A percentile compares a stretch with the other conserved stretches of the same genome.
These are phyloP conservation scores for Agrotis segetum DNA, from an alignment of 2,888 invertebrate genomes.

Conservation along the genomic window DNA sequence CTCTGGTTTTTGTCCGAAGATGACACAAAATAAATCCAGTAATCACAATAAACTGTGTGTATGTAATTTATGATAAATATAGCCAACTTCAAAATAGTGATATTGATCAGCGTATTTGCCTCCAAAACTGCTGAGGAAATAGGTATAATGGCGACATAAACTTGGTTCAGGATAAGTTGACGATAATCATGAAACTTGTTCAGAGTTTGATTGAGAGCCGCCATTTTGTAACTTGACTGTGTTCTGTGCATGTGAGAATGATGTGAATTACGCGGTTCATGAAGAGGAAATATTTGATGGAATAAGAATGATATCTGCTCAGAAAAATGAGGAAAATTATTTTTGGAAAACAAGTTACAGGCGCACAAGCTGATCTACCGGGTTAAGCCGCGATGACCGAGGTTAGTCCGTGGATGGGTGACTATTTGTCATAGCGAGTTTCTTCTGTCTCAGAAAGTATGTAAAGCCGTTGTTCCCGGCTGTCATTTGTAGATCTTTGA, in stretches of 20 bases:
- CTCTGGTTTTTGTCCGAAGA: no score
- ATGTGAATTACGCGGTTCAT: conserved; percentile 8
- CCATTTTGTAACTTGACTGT: conserved; percentile 50
- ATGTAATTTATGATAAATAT: conserved; percentile 19
- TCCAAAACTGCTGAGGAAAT: conserved; percentile 32
- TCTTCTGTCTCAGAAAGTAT: no score
- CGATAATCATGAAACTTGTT: conserved; percentile 59
- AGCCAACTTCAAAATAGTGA: conserved; percentile 42
- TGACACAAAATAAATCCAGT: neutral
- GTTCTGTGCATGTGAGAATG: conserved; percentile 22
- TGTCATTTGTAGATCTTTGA: no score
- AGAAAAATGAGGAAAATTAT: conserved; percentile 4
- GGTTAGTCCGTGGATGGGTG: no score
- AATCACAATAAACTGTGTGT: no score
- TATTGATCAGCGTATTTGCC: conserved; percentile 56
- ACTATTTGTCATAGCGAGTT: no score
- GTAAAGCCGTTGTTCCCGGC: no score
- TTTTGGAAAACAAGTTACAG: neutral
- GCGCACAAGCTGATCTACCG: no score
- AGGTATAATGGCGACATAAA: conserved; percentile 50
- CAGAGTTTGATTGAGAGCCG: conserved; percentile 58
- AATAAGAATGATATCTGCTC: neutral
- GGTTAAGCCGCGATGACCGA: no score
- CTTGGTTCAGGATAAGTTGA: conserved; percentile 60
- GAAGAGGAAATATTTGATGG: conserved; percentile 12